Conservation (phyloP, 2,888 invertebrate genomes). For the Stegophylla sp. region DNA sequence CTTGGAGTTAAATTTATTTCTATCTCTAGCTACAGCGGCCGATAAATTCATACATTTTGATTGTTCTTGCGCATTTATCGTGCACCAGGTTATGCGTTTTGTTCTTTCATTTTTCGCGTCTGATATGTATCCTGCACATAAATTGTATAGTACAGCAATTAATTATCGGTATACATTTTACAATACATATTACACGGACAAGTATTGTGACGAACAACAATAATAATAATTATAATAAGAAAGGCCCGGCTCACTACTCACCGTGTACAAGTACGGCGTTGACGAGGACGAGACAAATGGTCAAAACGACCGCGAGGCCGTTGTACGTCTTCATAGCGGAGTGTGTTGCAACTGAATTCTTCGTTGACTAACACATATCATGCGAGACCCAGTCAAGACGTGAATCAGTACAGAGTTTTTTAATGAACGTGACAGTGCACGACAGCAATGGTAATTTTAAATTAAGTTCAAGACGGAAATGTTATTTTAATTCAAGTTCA, state of each 20-base stretch:
- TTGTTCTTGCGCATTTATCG: constrained; percentile 78
- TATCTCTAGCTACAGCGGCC: constrained; percentile 73
- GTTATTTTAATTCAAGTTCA: constrained; percentile 10
- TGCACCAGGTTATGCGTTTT: constrained; percentile 75
- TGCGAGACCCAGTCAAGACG: background rate
- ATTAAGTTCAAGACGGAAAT: constrained; percentile 7
- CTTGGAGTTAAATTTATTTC: constrained; percentile 70
- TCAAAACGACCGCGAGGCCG: background rate
- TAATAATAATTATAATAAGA: too few species aligned
- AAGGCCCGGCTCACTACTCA: background rate
- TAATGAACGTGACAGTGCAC: background rate
- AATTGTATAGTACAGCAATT: background rate
- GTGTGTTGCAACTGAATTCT: too few species aligned
- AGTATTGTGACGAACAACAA: too few species aligned
- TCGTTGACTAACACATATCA: background rate
- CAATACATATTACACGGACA: too few species aligned
- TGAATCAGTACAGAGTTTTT: background rate
- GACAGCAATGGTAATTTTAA: background rate
- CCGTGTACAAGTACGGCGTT: constrained; percentile 7
- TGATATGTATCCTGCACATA: constrained; percentile 21
- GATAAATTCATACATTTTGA: constrained; percentile 83
- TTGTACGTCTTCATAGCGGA: constrained; percentile 26
- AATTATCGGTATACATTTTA: too few species aligned
- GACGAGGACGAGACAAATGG: background rate
- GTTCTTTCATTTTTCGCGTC: constrained; percentile 13